phyloP scores from a whole-genome alignment of 2,888 invertebrate genomes.

The Spicauda simplicius region DNA sequence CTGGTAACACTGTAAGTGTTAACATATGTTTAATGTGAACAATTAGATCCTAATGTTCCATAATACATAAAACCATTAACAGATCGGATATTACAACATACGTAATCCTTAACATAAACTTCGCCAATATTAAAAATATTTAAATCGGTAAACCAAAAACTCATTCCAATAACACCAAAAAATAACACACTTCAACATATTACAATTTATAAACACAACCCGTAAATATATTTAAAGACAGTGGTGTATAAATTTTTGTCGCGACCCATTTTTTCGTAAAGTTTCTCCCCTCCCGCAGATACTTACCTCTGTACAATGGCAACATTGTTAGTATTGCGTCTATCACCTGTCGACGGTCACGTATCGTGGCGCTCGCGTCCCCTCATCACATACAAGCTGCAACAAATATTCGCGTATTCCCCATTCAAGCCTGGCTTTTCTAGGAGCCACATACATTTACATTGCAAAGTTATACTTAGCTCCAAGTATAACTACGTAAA shows the following conservation, averaged over 20 bases:
- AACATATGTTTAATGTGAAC: too few relatives aligned
- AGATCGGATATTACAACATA: not conserved
- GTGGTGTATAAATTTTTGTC: slow-evolving; percentile 15
- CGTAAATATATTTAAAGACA: not conserved
- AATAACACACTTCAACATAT: not conserved
- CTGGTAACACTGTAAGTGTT: not conserved
- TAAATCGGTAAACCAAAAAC: not conserved
- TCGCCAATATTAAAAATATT: not conserved
- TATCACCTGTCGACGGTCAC: slow-evolving; percentile 62
- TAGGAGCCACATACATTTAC: slow-evolving; percentile 49
- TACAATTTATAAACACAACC: not conserved
- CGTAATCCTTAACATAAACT: not conserved
- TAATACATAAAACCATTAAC: not conserved
- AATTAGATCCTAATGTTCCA: too few relatives aligned
- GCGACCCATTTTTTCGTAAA: slow-evolving; percentile 10
- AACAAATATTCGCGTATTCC: slow-evolving; percentile 84
- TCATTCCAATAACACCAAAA: not conserved
- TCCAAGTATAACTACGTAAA: slow-evolving; percentile 17
- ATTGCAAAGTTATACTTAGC: slow-evolving; percentile 10
- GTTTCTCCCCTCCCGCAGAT: slow-evolving; percentile 46
- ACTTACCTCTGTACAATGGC: slow-evolving; percentile 68
- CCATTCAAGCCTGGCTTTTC: slow-evolving; percentile 71
- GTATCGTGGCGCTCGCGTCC: slow-evolving; percentile 65
- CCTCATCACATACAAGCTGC: slow-evolving; percentile 80
- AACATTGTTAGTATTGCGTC: slow-evolving; percentile 60